Percentiles rank a stretch among this genome's conserved stretches.
Evolutionary conservation across 2,888 invertebrate genomes (phyloP).

Genomic region (Deroplatys truncata): DNA sequence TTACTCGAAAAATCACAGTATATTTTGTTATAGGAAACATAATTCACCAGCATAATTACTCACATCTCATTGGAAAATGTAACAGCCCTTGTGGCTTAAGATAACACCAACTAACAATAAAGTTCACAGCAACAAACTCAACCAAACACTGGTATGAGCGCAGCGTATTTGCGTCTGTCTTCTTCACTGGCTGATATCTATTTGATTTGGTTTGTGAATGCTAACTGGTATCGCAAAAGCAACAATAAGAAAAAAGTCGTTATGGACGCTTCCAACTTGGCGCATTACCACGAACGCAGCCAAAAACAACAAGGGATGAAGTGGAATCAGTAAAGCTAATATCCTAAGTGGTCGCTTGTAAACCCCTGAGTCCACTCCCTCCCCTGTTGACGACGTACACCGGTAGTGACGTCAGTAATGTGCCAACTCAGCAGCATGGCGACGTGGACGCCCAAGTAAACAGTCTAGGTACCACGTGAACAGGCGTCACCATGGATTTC

Average conservation of each 20-base stretch:
- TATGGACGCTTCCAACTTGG: neutral
- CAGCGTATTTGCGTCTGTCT: neutral
- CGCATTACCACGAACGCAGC: neutral
- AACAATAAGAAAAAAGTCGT: neutral
- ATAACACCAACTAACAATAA: neutral
- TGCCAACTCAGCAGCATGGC: constrained; percentile 20
- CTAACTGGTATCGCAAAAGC: neutral
- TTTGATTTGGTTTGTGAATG: constrained; percentile 14
- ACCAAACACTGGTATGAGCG: neutral
- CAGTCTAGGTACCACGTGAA: neutral
- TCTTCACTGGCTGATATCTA: constrained; percentile 1
- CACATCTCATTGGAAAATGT: neutral
- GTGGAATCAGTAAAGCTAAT: neutral
- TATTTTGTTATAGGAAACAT: no score
- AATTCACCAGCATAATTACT: neutral
- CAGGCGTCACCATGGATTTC: neutral
- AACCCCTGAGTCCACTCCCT: neutral
- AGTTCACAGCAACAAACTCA: neutral
- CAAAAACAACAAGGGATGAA: constrained; percentile 4
- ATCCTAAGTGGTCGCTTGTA: neutral
- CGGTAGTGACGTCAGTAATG: constrained; percentile 16
- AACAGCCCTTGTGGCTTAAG: neutral
- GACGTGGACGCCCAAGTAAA: neutral
- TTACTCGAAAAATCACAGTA: no score
- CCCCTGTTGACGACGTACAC: neutral